These are phyloP conservation scores for Bugulina stolonifera DNA, from an alignment of 2,888 invertebrate genomes.

Conservation along the genomic window DNA sequence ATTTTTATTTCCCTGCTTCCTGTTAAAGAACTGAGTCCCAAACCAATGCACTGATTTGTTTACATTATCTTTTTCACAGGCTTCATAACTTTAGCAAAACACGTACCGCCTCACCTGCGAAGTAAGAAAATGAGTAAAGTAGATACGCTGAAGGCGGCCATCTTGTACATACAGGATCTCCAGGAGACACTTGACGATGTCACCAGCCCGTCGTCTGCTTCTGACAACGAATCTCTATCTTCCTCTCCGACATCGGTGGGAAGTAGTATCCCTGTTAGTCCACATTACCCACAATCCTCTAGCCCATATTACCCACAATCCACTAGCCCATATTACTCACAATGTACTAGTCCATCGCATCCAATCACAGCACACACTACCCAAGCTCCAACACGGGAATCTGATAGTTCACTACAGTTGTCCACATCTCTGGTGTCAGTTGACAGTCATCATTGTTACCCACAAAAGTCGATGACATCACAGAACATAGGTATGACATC, in stretches of 20 bases:
- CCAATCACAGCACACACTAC: background rate
- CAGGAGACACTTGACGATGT: constrained; percentile 20
- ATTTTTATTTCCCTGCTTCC: too few species aligned
- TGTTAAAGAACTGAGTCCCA: too few species aligned
- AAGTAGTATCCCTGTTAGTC: background rate
- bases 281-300: background rate
- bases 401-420: too few species aligned
- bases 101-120: constrained; percentile 13
- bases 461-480: too few species aligned
- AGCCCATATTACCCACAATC: background rate
- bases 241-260: background rate
- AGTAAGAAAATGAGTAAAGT: constrained; percentile 28
- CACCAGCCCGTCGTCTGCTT: background rate
- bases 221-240: background rate
- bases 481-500: too few species aligned
- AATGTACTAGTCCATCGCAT: background rate
- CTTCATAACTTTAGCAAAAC: constrained; percentile 24
- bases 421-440: too few species aligned
- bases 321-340: background rate
- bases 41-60: background rate
- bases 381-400: too few species aligned
- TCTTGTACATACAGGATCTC: constrained; percentile 26
- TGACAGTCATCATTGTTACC: background rate
- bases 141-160: constrained; percentile 27
- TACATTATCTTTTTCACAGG: constrained; percentile 9